Base-by-base conservation (phyloP, 1,140 invertebrate genomes). In the Rhynchophorus ferrugineus region DNA sequence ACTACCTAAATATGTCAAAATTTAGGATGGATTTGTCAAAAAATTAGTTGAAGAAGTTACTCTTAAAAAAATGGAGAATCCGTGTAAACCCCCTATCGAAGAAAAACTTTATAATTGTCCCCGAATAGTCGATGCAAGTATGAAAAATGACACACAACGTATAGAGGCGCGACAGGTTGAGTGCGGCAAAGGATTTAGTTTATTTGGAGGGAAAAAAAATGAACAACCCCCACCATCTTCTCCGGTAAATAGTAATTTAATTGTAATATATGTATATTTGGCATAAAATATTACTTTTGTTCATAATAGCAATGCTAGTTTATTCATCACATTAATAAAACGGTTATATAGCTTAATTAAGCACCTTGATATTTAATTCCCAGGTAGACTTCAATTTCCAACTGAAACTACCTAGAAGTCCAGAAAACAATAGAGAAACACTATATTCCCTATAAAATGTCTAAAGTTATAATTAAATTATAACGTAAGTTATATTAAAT, bases 1-100 rank as follows among this genome's bases (percentile, higher is more conserved):
- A 54, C 44, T 52, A 43, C 29, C 39, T 42, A 36, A 3, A 37
- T n/a, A 42, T 49, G 53, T 55, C 53, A 55, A 49, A 55, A 49
- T 55, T 55, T 43, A 55, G 21, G 21, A 55, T 55, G 46, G 42
- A 55, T 44, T 36, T 55, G 53, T 55, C 53, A 55, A 43, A 45
- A 44, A 50, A 49, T 34, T 58, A 48, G 42, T 49, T 46, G 37
- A 50, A 50, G 14, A 38, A 41, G n/a, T 19, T 44, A 35, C 47
- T 55, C 44, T 49, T 44, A n/a, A 22, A 50, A 56, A 48, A 44
- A 59, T 59, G 56, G 57, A 57, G 50, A 57, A 59, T 47, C 44
- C 49, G 9, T 54, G 49, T 56, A 59, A 59, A 42, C 50, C 43
- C 8, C 44, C 45, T 14, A 51, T 57, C 33, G 53, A 56, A 47